These are phyloP conservation scores for Ochropacha duplaris DNA, from an alignment of 2,888 invertebrate genomes.

Conservation along the genomic window DNA sequence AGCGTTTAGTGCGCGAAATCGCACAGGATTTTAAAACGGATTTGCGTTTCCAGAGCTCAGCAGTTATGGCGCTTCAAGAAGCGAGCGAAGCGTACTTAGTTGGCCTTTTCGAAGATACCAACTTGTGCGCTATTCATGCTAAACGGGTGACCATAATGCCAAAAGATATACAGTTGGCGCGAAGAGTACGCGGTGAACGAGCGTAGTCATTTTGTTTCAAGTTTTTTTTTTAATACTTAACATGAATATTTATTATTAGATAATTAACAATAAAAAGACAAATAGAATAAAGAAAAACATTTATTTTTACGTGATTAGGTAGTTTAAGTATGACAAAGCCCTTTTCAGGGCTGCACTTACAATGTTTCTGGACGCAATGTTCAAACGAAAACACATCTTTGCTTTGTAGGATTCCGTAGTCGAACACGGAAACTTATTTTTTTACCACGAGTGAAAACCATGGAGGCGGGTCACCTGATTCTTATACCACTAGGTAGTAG, in stretches of 20 bases:
- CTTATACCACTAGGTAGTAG: too few relatives aligned
- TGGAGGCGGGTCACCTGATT: too few relatives aligned
- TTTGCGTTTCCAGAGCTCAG: constrained; percentile 87
- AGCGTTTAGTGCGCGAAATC: constrained; percentile 87
- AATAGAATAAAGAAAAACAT: too few relatives aligned
- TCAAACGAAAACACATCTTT: too few relatives aligned
- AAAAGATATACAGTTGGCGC: constrained; percentile 65
- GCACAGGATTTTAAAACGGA: constrained; percentile 90
- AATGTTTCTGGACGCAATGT: constrained; percentile 23
- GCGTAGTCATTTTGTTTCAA: constrained; percentile 36
- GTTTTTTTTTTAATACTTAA: background rate
- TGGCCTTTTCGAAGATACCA: constrained; percentile 89
- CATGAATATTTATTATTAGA: constrained; percentile 27
- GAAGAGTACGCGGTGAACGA: constrained; percentile 64
- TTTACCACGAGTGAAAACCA: too few relatives aligned
- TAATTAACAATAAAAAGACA: too few relatives aligned
- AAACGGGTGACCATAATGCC: constrained; percentile 73
- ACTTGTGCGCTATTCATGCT: constrained; percentile 90
- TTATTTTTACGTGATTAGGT: too few relatives aligned
- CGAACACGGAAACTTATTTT: too few relatives aligned
- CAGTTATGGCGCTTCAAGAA: constrained; percentile 86
- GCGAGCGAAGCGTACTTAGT: constrained; percentile 85
- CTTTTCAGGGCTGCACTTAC: constrained; percentile 69
- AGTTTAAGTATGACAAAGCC: constrained; percentile 62
- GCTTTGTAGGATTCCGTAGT: too few relatives aligned